Percentiles rank a stretch among this genome's conserved stretches.
These are phyloP conservation scores for Leucania comma DNA, from an alignment of 2,888 invertebrate genomes.

Conservation along the genomic window DNA sequence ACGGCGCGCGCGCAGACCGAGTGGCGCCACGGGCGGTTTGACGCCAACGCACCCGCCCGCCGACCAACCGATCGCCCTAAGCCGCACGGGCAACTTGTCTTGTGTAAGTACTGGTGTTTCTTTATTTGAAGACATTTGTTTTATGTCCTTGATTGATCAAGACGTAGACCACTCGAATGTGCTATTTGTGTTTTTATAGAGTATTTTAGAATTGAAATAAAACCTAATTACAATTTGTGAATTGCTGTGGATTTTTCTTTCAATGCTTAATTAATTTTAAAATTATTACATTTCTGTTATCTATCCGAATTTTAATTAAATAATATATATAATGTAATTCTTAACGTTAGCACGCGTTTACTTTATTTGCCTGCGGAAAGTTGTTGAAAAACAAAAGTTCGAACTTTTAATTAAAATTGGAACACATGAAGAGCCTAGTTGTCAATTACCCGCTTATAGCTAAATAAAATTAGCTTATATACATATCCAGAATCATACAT, in stretches of 20 bases:
- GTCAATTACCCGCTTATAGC: not conserved
- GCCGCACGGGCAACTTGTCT: not conserved
- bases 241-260: too few relatives aligned
- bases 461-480: not conserved
- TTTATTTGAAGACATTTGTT: constrained; percentile 9
- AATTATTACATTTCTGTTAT: too few relatives aligned
- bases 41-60: constrained; percentile 69
- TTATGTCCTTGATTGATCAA: not conserved
- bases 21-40: constrained; percentile 85
- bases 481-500: not conserved
- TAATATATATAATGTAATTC: too few relatives aligned
- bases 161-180: not conserved
- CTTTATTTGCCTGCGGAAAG: too few relatives aligned
- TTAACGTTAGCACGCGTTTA: too few relatives aligned
- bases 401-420: not conserved
- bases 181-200: too few relatives aligned
- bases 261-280: too few relatives aligned
- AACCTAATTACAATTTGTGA: too few relatives aligned
- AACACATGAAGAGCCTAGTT: not conserved
- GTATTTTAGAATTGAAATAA: too few relatives aligned
- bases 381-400: too few relatives aligned
- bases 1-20: constrained; percentile 81
- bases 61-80: constrained; percentile 1
- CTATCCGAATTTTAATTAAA: too few relatives aligned
- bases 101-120: not conserved